Conservation (phyloP, 1,140 invertebrate genomes). For the Bicyclus anynana region DNA sequence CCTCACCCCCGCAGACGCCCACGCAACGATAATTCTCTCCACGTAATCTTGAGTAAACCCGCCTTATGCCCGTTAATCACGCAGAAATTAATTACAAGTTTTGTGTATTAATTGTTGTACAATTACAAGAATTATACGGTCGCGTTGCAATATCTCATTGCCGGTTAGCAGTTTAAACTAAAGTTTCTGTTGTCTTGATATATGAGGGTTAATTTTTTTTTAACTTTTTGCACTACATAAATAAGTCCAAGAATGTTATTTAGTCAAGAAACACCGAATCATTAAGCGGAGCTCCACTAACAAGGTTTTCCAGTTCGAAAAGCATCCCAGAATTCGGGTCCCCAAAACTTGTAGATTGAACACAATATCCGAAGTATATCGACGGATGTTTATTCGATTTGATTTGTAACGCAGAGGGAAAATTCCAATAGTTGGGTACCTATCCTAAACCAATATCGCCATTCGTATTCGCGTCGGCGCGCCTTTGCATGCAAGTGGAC, state of each 20-base stretch:
- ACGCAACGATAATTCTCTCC: constrained; percentile 67
- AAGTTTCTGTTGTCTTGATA: no score
- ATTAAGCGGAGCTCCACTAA: neutral
- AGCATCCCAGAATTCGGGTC: neutral
- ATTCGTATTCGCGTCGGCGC: constrained; percentile 63
- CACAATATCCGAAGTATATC: constrained; percentile 25
- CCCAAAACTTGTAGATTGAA: constrained; percentile 9
- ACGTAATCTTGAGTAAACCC: constrained; percentile 72
- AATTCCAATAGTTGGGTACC: constrained; percentile 43
- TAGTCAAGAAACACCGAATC: neutral
- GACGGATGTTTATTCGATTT: constrained; percentile 33
- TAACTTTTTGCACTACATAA: no score
- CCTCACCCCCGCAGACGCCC: constrained; percentile 39
- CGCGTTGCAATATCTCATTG: constrained; percentile 22
- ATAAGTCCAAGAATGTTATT: no score
- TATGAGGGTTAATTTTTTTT: no score
- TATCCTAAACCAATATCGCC: constrained; percentile 60
- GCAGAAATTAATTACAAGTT: constrained; percentile 76
- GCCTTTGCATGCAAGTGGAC: constrained; percentile 72
- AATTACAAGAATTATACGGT: constrained; percentile 55
- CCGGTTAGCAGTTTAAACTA: neutral
- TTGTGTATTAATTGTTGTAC: constrained; percentile 71
- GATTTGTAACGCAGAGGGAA: constrained; percentile 53
- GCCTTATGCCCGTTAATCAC: constrained; percentile 75
- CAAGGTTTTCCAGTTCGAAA: constrained; percentile 1